Evolutionary conservation across 2,113 vertebrate genomes (phyloP), one percentile per base, ranked within the genome.

Genomic region (Peromyscus polionotus): DNA sequence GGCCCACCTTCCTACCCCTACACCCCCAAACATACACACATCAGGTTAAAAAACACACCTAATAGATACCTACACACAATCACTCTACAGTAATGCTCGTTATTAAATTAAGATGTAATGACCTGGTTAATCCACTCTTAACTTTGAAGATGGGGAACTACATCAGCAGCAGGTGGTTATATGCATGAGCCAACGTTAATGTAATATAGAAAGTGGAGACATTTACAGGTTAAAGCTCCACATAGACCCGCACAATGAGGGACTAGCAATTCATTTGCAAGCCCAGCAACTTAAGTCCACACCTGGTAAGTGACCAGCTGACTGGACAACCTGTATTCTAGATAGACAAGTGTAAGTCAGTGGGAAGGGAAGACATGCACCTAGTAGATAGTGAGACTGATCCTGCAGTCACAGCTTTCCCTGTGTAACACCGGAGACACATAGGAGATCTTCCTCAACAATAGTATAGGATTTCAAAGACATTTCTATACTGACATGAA

Each of bases 31-130:
- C 42, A 95, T 94, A 72, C 96, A 97, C 92, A 97, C 96, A 87
- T 95, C 90, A 96, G 97, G 97, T 98, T 90, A 93, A 96, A 96
- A 97, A 98, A 91, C 97, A 98, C 97, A 97, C 98, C 98, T 98
- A 98, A 98, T 96, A 98, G 98, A 96, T 98, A 98, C 98, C 99
- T 99, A 99, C 98, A 99, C 99, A 99, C 99, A 99, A 98, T 99
- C 99, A 99, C 99, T 99, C 99, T 99, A 99, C 99, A 99, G 99
- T 99, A 99, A 99, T 99, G 99, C 99, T 99, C 98, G 98, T 99
- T 99, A 99, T 99, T 99, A 99, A 99, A 99, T 99, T 99, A 99
- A 98, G 99, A 99, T 99, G 99, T 99, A 99, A 98, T 98, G 98
- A 96, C 96, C 98, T 97, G 97, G 99, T 99, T 99, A 99, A 99